A percentile compares a stretch with the other conserved stretches of the same genome.
Evolutionary conservation across 1,140 invertebrate species (phyloP).

Genomic region (Drosophila baimaii): DNA sequence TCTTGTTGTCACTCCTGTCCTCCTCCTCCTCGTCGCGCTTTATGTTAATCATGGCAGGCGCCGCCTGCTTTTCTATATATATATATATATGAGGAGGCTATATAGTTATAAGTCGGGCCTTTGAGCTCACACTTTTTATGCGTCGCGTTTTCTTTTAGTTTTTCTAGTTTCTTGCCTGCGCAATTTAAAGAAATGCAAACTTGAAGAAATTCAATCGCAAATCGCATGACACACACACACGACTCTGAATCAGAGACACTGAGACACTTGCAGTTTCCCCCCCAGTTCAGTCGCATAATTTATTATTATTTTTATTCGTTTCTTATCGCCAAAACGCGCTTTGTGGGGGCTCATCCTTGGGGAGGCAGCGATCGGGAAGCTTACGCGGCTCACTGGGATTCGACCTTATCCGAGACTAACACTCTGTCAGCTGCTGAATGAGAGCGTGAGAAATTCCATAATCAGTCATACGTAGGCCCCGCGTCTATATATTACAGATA

Average conservation of each 20-base stretch:
- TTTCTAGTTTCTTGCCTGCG: slow-evolving; percentile 58
- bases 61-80: slow-evolving; percentile 1
- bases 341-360: slow-evolving; percentile 35
- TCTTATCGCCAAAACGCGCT: slow-evolving; percentile 37
- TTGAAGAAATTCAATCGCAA: slow-evolving; percentile 71
- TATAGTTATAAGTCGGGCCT: slow-evolving; percentile 50
- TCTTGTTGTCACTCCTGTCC: slow-evolving; percentile 45
- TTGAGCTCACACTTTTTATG: slow-evolving; percentile 38
- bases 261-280: slow-evolving; percentile 25
- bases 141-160: slow-evolving; percentile 32
- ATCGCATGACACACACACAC: slow-evolving; percentile 56
- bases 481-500: not conserved
- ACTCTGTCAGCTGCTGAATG: slow-evolving; percentile 45
- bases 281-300: slow-evolving; percentile 5
- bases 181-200: slow-evolving; percentile 75
- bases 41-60: slow-evolving; percentile 72
- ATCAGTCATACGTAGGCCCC: slow-evolving; percentile 20
- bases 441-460: slow-evolving; percentile 69
- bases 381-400: slow-evolving; percentile 20
- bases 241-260: slow-evolving; percentile 29
- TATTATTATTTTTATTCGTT: slow-evolving; percentile 19
- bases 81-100: too few species aligned
- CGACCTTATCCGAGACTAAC: slow-evolving; percentile 57
- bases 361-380: slow-evolving; percentile 27
- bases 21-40: slow-evolving; percentile 38